A percentile compares a stretch with the other conserved stretches of the same genome.
These are phyloP conservation scores for Argyrosomus japonicus DNA, from an alignment of 2,113 vertebrate species.

Conservation along the genomic window DNA sequence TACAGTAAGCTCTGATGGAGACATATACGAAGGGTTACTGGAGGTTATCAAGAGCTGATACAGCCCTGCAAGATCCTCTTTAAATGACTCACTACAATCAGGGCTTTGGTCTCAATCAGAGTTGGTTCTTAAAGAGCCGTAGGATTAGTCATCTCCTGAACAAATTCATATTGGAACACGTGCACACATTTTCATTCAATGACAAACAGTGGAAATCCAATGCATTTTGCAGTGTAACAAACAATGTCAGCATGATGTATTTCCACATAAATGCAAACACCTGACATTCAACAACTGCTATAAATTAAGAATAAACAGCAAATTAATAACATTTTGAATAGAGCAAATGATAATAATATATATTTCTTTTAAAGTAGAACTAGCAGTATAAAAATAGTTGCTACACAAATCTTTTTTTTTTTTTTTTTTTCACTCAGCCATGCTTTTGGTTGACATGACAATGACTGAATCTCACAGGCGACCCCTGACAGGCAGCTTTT, in stretches of 20 bases:
- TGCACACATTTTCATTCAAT: constrained; percentile 37
- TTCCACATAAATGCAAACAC: constrained; percentile 23
- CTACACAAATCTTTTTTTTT: constrained; percentile 59
- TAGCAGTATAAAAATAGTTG: constrained; percentile 84
- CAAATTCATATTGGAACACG: constrained; percentile 13
- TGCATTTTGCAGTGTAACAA: constrained; percentile 2
- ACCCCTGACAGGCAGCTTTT: constrained; percentile 45
- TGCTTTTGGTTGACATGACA: constrained; percentile 63
- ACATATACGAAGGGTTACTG: constrained; percentile 52
- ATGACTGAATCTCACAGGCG: constrained; percentile 56
- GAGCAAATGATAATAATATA: constrained; percentile 56
- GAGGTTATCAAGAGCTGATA: constrained; percentile 61
- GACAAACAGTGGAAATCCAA: constrained; percentile 14
- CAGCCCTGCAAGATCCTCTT: constrained; percentile 4
- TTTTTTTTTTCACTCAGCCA: constrained; percentile 43
- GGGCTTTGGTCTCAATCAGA: constrained; percentile 60
- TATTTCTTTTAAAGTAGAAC: constrained; percentile 58
- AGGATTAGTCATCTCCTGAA: constrained; percentile 19
- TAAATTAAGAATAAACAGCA: constrained; percentile 43
- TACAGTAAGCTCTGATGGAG: constrained; percentile 1
- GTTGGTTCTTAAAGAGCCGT: constrained; percentile 3
- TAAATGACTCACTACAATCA: background rate
- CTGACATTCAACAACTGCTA: constrained; percentile 46
- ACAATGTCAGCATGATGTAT: constrained; percentile 18
- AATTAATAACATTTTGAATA: constrained; percentile 53